phyloP scores from a whole-genome alignment of 2,888 invertebrate species.

The Sesamia inferens region DNA sequence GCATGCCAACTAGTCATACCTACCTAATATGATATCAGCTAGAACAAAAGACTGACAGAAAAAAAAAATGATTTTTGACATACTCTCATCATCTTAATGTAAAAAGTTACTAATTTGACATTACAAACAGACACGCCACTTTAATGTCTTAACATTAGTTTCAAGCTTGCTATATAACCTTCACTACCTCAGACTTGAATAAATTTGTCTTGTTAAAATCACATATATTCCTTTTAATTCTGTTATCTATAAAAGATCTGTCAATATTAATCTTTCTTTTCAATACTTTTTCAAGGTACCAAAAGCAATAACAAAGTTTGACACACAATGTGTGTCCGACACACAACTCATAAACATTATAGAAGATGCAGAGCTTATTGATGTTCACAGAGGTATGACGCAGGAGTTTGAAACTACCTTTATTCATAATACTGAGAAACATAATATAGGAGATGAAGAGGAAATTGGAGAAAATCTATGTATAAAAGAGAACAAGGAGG shows the following conservation, averaged over 20 bases:
- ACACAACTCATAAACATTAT: conserved; percentile 81
- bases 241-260: neutral
- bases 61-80: no score
- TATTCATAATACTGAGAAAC: conserved; percentile 42
- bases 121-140: no score
- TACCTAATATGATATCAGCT: no score
- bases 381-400: conserved; percentile 70
- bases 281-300: conserved; percentile 64
- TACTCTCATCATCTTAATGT: no score
- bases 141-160: no score
- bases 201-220: neutral
- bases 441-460: neutral
- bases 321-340: conserved; percentile 81
- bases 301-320: conserved; percentile 71
- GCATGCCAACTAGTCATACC: neutral
- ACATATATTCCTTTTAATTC: neutral
- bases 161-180: no score
- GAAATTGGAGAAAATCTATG: neutral
- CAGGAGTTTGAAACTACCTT: conserved; percentile 77
- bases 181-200: neutral
- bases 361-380: conserved; percentile 77
- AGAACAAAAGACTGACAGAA: no score
- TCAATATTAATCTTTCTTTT: neutral
- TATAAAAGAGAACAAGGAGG: neutral
- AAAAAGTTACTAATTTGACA: no score